Percentiles rank a stretch among this genome's conserved stretches.
These are phyloP conservation scores for Channallabes apus DNA, from an alignment of 2,797 vertebrate genomes.

Conservation along the genomic window DNA sequence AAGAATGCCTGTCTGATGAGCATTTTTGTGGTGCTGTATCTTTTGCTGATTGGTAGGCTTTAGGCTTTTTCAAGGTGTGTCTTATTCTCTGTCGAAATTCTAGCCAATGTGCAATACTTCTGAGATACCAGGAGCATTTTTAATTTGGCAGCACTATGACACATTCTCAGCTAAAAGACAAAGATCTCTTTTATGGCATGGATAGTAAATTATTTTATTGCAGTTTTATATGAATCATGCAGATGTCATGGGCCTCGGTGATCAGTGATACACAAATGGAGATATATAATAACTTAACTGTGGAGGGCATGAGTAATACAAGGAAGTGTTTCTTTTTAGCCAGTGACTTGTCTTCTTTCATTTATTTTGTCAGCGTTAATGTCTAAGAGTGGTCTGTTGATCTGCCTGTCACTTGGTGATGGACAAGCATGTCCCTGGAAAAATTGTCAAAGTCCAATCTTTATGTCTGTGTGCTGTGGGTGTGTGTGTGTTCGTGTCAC, in stretches of 20 bases:
- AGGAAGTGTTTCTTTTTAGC: background rate
- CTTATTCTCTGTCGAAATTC: background rate
- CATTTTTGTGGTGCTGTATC: background rate
- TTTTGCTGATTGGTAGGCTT: background rate
- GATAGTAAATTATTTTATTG: slow-evolving; percentile 13
- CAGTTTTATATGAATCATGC: background rate
- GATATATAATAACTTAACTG: background rate
- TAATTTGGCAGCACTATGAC: background rate
- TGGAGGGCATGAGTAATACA: background rate
- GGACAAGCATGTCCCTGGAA: slow-evolving; percentile 43
- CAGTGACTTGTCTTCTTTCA: slow-evolving; percentile 12
- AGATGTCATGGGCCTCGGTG: background rate
- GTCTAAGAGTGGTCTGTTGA: slow-evolving; percentile 43
- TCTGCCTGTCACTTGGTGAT: slow-evolving; percentile 70
- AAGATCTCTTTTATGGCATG: background rate
- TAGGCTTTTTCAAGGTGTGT: background rate
- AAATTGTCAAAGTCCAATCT: slow-evolving; percentile 66
- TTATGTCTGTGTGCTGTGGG: slow-evolving; percentile 42
- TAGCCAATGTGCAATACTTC: background rate
- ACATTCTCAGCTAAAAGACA: background rate
- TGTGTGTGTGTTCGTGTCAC: slow-evolving; percentile 51
- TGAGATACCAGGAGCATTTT: background rate
- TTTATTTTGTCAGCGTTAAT: slow-evolving; percentile 30
- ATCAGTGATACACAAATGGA: background rate
- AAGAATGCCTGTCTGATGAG: background rate